Conservation (phyloP, 2,113 vertebrate species). For the Ctenodactylus gundi region DNA sequence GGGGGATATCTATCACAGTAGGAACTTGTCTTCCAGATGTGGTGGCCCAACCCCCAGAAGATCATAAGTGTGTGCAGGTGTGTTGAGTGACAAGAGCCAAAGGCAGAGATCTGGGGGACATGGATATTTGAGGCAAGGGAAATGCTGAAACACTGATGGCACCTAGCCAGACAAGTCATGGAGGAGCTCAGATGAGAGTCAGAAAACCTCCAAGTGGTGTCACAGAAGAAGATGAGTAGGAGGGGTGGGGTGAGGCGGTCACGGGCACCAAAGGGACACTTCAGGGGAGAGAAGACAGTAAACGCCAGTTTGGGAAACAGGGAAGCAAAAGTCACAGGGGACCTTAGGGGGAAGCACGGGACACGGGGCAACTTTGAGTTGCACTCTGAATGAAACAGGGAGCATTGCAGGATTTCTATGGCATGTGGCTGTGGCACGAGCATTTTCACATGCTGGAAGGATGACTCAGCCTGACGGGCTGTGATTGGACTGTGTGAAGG, state of each 20-base stretch:
- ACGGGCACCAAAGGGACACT: too few species aligned
- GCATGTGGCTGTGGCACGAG: background rate
- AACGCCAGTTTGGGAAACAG: background rate
- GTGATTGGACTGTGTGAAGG: background rate
- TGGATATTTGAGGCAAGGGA: background rate
- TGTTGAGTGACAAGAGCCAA: background rate
- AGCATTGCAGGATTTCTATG: background rate
- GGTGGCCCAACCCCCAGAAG: background rate
- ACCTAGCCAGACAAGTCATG: background rate
- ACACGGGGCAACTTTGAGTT: background rate
- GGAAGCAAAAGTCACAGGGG: background rate
- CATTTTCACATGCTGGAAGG: background rate
- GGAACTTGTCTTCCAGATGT: background rate
- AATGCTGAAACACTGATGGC: fast-evolving
- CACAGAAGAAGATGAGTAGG: too few species aligned
- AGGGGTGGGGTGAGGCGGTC: background rate
- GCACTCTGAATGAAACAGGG: background rate
- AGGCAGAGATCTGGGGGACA: background rate
- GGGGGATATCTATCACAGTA: background rate
- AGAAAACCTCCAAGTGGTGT: background rate
- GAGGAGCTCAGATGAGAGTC: background rate
- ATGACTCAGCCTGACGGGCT: background rate
- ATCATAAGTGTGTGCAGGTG: background rate
- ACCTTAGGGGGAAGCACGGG: background rate
- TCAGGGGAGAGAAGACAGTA: background rate